These are phyloP conservation scores for Diabrotica virgifera DNA, from an alignment of 1,140 invertebrate species.

Conservation along the genomic window DNA sequence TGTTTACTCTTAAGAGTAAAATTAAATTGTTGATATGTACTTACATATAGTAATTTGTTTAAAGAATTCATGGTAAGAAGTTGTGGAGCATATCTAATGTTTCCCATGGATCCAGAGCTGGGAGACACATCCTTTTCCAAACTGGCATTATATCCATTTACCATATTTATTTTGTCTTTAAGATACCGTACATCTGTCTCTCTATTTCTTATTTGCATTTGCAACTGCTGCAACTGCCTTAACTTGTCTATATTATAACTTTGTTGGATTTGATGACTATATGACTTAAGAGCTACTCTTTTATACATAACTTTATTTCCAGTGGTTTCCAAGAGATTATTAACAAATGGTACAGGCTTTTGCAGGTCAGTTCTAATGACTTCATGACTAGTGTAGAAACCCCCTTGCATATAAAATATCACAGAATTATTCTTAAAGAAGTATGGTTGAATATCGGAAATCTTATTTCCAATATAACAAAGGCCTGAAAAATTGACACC, in stretches of 20 bases:
- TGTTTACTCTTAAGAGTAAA: too few species aligned
- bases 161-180: constrained; percentile 51
- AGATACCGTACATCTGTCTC: constrained; percentile 54
- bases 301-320: constrained; percentile 38
- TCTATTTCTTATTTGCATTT: constrained; percentile 59
- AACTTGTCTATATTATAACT: constrained; percentile 76
- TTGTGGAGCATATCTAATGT: constrained; percentile 42
- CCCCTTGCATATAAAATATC: constrained; percentile 84
- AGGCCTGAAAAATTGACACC: constrained; percentile 81
- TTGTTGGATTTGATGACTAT: constrained; percentile 60
- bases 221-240: constrained; percentile 55
- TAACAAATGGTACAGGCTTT: constrained; percentile 40
- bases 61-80: constrained; percentile 52
- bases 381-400: constrained; percentile 66
- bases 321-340: constrained; percentile 39
- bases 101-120: background rate
- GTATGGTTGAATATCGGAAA: constrained; percentile 66
- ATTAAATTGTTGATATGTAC: background rate
- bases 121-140: constrained; percentile 6
- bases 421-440: constrained; percentile 75
- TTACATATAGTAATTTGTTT: constrained; percentile 54
- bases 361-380: constrained; percentile 41
- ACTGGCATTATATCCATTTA: constrained; percentile 8
- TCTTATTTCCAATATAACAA: constrained; percentile 72
- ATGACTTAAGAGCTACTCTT: constrained; percentile 44